Evolutionary conservation across 2,888 invertebrate genomes (phyloP).

Genomic region (Ophion obscuratus): DNA sequence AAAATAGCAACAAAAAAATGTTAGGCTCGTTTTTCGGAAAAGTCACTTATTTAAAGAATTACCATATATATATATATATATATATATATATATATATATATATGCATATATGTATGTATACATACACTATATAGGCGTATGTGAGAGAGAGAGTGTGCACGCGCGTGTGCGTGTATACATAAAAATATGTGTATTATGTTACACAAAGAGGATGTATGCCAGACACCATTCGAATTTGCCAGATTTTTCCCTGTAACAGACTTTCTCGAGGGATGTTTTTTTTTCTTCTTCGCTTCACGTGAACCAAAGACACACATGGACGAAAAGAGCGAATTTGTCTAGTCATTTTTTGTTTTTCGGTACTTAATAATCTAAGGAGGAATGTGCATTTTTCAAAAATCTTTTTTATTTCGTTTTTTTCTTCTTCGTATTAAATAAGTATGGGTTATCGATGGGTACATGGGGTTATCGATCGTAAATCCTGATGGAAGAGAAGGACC

Average conservation of each 20-base stretch:
- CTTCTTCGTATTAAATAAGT: not conserved
- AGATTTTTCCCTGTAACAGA: slow-evolving; percentile 33
- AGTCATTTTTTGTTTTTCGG: slow-evolving; percentile 79
- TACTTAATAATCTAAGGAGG: slow-evolving; percentile 81
- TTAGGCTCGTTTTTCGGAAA: too few species aligned
- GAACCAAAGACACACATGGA: slow-evolving; percentile 59
- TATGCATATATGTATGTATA: not conserved
- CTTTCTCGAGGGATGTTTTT: slow-evolving; percentile 16
- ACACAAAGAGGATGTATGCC: slow-evolving; percentile 61
- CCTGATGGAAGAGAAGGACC: not conserved
- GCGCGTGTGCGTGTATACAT: slow-evolving; percentile 66
- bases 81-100: not conserved
- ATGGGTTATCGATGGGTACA: not conserved
- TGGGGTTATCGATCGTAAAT: not conserved
- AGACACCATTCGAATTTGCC: slow-evolving; percentile 58
- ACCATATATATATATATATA: slow-evolving; percentile 42
- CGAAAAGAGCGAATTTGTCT: slow-evolving; percentile 66
- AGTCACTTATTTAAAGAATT: too few species aligned
- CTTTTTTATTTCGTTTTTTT: slow-evolving; percentile 34
- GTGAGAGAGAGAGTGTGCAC: slow-evolving; percentile 68
- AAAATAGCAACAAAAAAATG: too few species aligned
- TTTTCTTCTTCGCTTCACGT: slow-evolving; percentile 73
- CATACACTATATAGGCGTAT: slow-evolving; percentile 17
- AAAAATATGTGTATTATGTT: slow-evolving; percentile 69
- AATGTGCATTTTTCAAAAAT: slow-evolving; percentile 79